Base-by-base conservation (phyloP, 2,113 vertebrate species). In the Psephotus haematonotus region DNA sequence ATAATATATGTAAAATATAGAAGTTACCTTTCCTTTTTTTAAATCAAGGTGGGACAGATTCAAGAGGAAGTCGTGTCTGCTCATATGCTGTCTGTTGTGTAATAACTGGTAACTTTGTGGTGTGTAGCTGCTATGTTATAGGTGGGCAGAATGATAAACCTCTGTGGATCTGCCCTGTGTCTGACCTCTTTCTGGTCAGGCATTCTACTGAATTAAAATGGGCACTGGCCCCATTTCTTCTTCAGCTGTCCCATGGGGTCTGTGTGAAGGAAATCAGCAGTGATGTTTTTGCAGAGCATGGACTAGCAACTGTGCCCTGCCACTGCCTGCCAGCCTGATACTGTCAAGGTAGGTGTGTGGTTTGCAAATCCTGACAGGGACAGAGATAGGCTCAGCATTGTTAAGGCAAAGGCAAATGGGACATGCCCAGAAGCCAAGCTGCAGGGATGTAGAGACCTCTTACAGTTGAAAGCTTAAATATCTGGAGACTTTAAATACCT, bases 331-430 rank as follows among this genome's bases (percentile, higher is more conserved):
- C 76, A 93, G 71, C 57, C 91, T 2, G 3, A 18, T 16, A 22
- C 69, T 65, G 53, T 69, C 75, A 53, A 7, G 50, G 37, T 17
- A 69, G 88, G 67, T 29, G 44, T 72, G 70, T 16, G 71, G 10
- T 55, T 64, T 33, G 52, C 67, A 76, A 5, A 35, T 33, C 47
- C 52, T 47, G 65, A 43, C 52, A 19, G 67, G 52, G 57, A 55
- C 55, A 13, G 60, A 50, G 78, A 18, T n/a, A 10, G 23, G 74
- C 57, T 85, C 25, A 0, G 4, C 0, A 0, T 7, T 6, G 5
- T 49, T 44, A 28, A 27, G 41, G 55, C 72, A 52, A 41, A 46
- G 71, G 44, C 68, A 37, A 8, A 1, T 0, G 1, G 57, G 22
- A n/a, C 1, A 4, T 86, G 82, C 63, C 82, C 80, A 18, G 55